Base-by-base conservation (phyloP, 2,888 invertebrate species). In the Nineta flava region DNA sequence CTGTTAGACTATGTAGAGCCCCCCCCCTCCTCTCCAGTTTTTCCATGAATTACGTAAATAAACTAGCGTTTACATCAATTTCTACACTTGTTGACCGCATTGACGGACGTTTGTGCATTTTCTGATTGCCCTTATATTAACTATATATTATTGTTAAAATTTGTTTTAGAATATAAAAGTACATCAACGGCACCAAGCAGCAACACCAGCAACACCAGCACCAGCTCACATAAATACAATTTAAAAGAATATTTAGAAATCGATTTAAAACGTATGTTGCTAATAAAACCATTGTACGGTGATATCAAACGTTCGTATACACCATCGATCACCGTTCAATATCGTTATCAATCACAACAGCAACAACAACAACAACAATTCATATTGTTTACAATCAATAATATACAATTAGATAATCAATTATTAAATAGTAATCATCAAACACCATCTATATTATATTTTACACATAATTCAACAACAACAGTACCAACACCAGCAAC, bases 241-340 rank as follows among this genome's bases (percentile, higher is more conserved):
- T 65, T 87, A 43, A 84, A 85, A 61, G 85, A 87, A 61, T 83
- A 82, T 61, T 76, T 87, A 9, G 69, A 87, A 71, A 81, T 87
- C 50, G 87, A 88, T 61, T 75, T 90, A 55, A 78, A 79, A 47
- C 85, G 83, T 63, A 87, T 90, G 87, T 83, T 83, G 57, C 87
- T 90, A 84, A 79, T 83, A 0, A 86, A 86, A 62, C 88, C 90
- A 1, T 87, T 87, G 65, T 86, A 83, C 60, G 86, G 87, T 0
- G 83, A 84, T 59, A 63, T 90, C 19, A 66, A 83, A 41, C 70
- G 90, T 40, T 79, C 76, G 1, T 85, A 84, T 60, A 75, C 74
- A 50, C 86, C 88, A 1, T 86, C 81, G 0, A 59, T 87, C 41
- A 86, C 84, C 80, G 57, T 83, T 54, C 85, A 87, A 57, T 70